These are phyloP conservation scores for Dermolepida albohirtum DNA, from an alignment of 2,888 invertebrate genomes.

Conservation along the genomic window DNA sequence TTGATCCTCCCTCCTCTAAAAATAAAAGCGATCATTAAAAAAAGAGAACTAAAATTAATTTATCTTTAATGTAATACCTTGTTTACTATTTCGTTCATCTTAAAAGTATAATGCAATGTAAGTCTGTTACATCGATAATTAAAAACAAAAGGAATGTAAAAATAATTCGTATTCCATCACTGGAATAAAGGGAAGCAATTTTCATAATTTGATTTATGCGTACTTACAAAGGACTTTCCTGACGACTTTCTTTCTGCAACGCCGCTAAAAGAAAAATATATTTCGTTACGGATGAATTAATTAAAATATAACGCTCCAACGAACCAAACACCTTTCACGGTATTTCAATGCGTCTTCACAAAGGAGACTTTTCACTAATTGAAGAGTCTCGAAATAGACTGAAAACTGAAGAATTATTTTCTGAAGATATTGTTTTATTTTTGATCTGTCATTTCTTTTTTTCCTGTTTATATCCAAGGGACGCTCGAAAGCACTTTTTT, in stretches of 20 bases:
- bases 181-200: slow-evolving; percentile 2
- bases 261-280: slow-evolving; percentile 13
- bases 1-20: too few species aligned
- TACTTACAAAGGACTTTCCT: slow-evolving; percentile 5
- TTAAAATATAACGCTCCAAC: slow-evolving; percentile 26
- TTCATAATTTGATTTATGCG: slow-evolving; percentile 16
- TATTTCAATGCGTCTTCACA: slow-evolving; percentile 4
- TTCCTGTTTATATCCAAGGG: too few species aligned
- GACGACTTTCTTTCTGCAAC: background rate
- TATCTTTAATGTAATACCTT: background rate
- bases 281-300: slow-evolving; percentile 21
- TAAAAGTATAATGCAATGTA: too few species aligned
- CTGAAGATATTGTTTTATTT: too few species aligned
- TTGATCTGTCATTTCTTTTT: too few species aligned
- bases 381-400: too few species aligned
- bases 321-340: slow-evolving; percentile 10
- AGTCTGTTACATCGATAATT: too few species aligned
- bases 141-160: too few species aligned
- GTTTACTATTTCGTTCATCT: too few species aligned
- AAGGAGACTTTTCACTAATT: slow-evolving; percentile 20
- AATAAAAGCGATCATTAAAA: too few species aligned
- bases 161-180: background rate
- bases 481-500: too few species aligned
- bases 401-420: too few species aligned
- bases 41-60: background rate